phyloP scores from a whole-genome alignment of 2,888 invertebrate species.

The Bembecia ichneumoniformis region DNA sequence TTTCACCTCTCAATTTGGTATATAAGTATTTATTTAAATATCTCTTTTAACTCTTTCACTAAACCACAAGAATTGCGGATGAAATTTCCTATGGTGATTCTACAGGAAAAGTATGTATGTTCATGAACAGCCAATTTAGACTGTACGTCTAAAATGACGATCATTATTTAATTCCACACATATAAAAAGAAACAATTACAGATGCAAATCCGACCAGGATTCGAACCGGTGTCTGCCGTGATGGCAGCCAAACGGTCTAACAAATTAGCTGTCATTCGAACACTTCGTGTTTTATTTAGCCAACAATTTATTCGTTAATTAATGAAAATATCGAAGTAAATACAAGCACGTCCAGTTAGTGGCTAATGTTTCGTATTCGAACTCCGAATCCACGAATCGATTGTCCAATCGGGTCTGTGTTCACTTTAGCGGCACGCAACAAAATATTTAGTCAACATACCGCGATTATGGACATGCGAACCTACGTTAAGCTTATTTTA shows the following conservation, averaged over 20 bases:
- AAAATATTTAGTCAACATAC: slow-evolving; percentile 43
- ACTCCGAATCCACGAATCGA: not conserved
- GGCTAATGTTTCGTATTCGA: not conserved
- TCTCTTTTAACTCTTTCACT: too few relatives aligned
- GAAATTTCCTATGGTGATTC: too few relatives aligned
- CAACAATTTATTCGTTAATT: not conserved
- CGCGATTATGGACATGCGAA: slow-evolving; percentile 44
- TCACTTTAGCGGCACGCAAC: slow-evolving; percentile 41
- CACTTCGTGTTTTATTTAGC: not conserved
- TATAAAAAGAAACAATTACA: not conserved
- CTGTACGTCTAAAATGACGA: not conserved
- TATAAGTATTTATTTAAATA: too few relatives aligned
- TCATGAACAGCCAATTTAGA: too few relatives aligned
- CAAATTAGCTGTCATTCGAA: too few relatives aligned
- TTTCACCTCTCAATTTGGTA: too few relatives aligned
- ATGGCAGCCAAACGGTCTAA: too few relatives aligned
- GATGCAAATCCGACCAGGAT: too few relatives aligned
- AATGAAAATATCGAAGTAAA: not conserved
- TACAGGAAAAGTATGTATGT: too few relatives aligned
- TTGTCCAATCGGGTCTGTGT: slow-evolving; percentile 28
- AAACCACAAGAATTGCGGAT: too few relatives aligned
- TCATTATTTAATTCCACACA: not conserved
- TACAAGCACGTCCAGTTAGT: not conserved
- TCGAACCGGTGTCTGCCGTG: too few relatives aligned
- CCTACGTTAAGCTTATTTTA: slow-evolving; percentile 30